Evolutionary conservation across 2,888 invertebrate genomes (phyloP).

Genomic region (Microplitis manilae): DNA sequence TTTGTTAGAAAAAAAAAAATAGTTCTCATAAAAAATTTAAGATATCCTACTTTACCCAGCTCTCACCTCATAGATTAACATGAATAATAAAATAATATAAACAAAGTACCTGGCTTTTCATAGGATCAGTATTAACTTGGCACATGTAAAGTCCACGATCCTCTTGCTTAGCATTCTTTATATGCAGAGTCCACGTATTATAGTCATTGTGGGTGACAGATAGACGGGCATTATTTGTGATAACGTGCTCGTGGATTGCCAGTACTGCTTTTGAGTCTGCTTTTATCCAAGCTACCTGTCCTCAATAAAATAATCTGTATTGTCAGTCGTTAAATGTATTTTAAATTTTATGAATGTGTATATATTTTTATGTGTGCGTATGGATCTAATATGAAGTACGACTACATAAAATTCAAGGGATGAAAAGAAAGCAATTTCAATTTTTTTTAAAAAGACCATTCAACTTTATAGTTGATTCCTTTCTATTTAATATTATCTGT

Average conservation of each 20-base stretch:
- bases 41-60: too few relatives aligned
- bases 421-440: conserved; percentile 23
- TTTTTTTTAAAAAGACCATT: background rate
- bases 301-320: conserved; percentile 55
- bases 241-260: conserved; percentile 94
- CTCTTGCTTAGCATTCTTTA: conserved; percentile 86
- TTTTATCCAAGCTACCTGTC: conserved; percentile 95
- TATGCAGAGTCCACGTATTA: conserved; percentile 94
- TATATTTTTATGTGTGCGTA: background rate
- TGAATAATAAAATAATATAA: conserved; percentile 7
- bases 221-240: conserved; percentile 91
- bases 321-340: conserved; percentile 16
- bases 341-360: background rate
- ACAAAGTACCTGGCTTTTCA: conserved; percentile 88
- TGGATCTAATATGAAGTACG: conserved; percentile 25
- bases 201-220: conserved; percentile 93
- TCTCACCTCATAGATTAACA: conserved; percentile 15
- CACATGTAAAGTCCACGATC: conserved; percentile 95
- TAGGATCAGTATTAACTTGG: conserved; percentile 94
- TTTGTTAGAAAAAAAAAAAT: too few relatives aligned
- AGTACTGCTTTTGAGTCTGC: conserved; percentile 94
- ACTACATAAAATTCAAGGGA: conserved; percentile 22
- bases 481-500: conserved; percentile 18
- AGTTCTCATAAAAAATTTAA: too few relatives aligned
- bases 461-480: background rate